phyloP scores from a whole-genome alignment of 2,797 vertebrate genomes.

The Neoniphon sammara region DNA sequence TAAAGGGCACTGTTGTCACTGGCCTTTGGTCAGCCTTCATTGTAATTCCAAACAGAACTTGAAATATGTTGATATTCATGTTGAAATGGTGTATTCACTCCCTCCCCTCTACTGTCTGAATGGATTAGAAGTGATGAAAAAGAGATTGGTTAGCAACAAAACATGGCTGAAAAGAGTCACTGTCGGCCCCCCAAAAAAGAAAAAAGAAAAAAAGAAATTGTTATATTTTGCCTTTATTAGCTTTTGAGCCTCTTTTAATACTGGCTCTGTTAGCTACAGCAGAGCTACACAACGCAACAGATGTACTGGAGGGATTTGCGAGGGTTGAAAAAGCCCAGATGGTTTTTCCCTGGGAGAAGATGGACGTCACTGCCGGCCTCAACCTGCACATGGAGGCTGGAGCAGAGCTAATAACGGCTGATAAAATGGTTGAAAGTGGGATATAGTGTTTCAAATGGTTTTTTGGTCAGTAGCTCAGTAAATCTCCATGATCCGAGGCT shows the following conservation, averaged over 20 bases:
- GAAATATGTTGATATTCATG: conserved; percentile 43
- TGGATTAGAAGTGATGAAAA: neutral
- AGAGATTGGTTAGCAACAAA: neutral
- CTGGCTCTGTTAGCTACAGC: conserved; percentile 25
- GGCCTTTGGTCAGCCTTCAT: conserved; percentile 37
- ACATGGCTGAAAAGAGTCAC: conserved; percentile 7
- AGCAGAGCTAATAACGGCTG: neutral
- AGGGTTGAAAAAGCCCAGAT: conserved; percentile 53
- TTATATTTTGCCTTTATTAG: conserved; percentile 20
- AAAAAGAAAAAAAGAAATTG: neutral
- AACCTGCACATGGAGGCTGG: conserved; percentile 23
- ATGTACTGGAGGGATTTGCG: conserved; percentile 60
- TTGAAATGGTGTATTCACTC: conserved; percentile 13
- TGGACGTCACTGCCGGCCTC: conserved; percentile 35
- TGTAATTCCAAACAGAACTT: conserved; percentile 40
- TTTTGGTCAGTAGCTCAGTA: conserved; percentile 22
- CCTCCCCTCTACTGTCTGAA: conserved; percentile 3
- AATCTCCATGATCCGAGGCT: conserved; percentile 18
- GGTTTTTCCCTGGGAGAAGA: conserved; percentile 54
- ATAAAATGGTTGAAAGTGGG: conserved; percentile 15
- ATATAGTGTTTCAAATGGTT: conserved; percentile 24
- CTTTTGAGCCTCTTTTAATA: conserved; percentile 10
- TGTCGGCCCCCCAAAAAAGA: neutral
- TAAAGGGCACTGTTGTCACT: conserved; percentile 66
- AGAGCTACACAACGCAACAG: conserved; percentile 52